Percentiles rank a stretch among this genome's conserved stretches.
Conservation (phyloP, 2,888 invertebrate genomes). For the Liopterus haemorrhoidalis region DNA sequence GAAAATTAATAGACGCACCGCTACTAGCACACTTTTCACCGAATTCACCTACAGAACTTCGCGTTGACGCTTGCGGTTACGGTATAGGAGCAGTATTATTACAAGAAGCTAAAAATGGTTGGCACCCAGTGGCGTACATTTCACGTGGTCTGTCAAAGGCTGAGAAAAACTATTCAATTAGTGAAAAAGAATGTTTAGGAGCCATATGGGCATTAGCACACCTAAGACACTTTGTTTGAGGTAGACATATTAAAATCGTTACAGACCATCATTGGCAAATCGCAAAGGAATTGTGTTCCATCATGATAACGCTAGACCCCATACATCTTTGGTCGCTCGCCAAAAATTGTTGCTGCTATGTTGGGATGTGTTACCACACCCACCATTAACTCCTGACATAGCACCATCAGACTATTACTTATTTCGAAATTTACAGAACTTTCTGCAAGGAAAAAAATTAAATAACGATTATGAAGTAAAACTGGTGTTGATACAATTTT, state of each 20-base stretch:
- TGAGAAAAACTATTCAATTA: constrained; percentile 19
- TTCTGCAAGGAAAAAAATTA: too few relatives aligned
- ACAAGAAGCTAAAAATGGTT: background rate
- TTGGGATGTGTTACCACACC: too few relatives aligned
- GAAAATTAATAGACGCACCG: background rate
- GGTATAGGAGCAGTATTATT: constrained; percentile 12
- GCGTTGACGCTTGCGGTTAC: constrained; percentile 16
- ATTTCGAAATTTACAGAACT: too few relatives aligned
- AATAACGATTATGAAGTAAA: too few relatives aligned
- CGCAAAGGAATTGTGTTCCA: constrained; percentile 23
- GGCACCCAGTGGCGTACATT: constrained; percentile 12
- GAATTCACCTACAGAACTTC: constrained; percentile 15
- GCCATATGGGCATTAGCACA: constrained; percentile 13
- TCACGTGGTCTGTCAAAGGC: constrained; percentile 12
- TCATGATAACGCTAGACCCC: constrained; percentile 19
- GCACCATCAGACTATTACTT: too few relatives aligned
- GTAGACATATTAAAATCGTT: constrained; percentile 2
- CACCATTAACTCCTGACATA: too few relatives aligned
- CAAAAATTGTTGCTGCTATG: too few relatives aligned
- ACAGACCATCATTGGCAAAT: constrained; percentile 18
- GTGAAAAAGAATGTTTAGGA: constrained; percentile 15
- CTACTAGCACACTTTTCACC: constrained; percentile 19
- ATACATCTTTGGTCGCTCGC: constrained; percentile 19
- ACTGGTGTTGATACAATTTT: too few relatives aligned
- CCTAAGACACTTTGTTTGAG: constrained; percentile 13